A percentile compares a stretch with the other conserved stretches of the same genome.
phyloP scores from a whole-genome alignment of 2,113 vertebrate species.

The Cisticola juncidis region DNA sequence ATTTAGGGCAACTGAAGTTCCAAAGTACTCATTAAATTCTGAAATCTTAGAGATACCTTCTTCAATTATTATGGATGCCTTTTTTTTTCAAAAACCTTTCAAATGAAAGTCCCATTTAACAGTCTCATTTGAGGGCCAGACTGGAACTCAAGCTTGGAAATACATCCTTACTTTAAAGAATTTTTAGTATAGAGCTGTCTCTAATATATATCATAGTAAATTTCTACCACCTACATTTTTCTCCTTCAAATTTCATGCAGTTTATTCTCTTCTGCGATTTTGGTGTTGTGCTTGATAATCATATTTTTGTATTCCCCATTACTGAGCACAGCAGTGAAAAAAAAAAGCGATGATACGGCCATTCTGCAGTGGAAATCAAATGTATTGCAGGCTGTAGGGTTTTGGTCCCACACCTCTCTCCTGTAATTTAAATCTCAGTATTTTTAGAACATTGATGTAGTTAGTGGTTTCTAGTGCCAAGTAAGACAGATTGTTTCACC shows the following conservation, averaged over 20 bases:
- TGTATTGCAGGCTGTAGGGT: not conserved
- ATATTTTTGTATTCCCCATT: slow-evolving; percentile 1
- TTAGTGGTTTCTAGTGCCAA: slow-evolving; percentile 51
- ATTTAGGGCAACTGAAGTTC: not conserved
- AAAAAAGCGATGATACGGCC: not conserved
- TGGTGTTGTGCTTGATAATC: not conserved
- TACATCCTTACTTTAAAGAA: not conserved
- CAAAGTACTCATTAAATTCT: not conserved
- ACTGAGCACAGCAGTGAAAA: not conserved
- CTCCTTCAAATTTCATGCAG: not conserved
- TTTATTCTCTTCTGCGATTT: not conserved
- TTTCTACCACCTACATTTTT: not conserved
- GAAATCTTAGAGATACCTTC: not conserved
- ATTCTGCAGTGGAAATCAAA: not conserved
- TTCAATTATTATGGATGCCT: not conserved
- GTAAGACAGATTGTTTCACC: slow-evolving; percentile 59
- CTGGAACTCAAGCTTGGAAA: not conserved
- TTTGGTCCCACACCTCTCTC: not conserved
- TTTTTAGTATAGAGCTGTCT: not conserved
- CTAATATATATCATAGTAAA: not conserved
- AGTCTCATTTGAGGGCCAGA: not conserved
- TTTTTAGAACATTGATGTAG: slow-evolving; percentile 55
- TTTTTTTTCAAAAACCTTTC: not conserved
- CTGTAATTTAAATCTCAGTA: slow-evolving; percentile 35
- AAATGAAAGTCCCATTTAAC: not conserved